Conservation (phyloP, 2,888 invertebrate species). For the Eretmocerus hayati region DNA sequence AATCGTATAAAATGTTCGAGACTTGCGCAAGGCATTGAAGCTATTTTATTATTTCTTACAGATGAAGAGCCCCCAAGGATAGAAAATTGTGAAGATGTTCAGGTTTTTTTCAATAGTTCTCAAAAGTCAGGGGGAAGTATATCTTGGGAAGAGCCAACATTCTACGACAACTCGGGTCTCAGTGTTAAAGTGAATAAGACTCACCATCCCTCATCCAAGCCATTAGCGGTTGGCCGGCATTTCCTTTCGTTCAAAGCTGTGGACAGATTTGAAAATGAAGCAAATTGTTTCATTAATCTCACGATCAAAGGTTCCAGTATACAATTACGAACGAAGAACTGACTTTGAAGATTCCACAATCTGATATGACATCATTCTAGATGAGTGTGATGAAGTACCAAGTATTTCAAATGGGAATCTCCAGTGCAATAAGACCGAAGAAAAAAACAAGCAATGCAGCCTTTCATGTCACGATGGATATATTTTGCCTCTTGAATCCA, state of each 20-base stretch:
- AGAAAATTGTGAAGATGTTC: slow-evolving; percentile 56
- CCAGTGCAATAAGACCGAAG: slow-evolving; percentile 46
- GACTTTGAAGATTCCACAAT: too few relatives aligned
- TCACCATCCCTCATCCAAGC: slow-evolving; percentile 36
- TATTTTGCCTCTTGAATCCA: slow-evolving; percentile 50
- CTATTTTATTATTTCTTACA: slow-evolving; percentile 26
- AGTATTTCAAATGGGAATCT: slow-evolving; percentile 49
- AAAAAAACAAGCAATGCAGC: slow-evolving; percentile 49
- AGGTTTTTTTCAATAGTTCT: slow-evolving; percentile 43
- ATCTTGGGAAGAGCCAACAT: slow-evolving; percentile 55
- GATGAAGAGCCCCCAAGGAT: slow-evolving; percentile 54
- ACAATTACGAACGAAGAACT: background rate
- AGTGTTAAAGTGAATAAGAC: slow-evolving; percentile 40
- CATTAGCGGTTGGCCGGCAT: slow-evolving; percentile 52
- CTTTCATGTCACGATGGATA: slow-evolving; percentile 57
- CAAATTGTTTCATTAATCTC: slow-evolving; percentile 54
- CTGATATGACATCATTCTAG: slow-evolving; percentile 22
- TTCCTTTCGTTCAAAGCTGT: slow-evolving; percentile 53
- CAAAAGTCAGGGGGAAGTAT: slow-evolving; percentile 41
- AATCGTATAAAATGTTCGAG: background rate
- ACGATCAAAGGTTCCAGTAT: slow-evolving; percentile 51
- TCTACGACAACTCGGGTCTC: slow-evolving; percentile 54
- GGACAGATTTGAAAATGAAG: slow-evolving; percentile 55
- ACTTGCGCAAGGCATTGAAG: background rate
- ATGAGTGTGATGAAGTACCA: slow-evolving; percentile 46